A percentile compares a stretch with the other conserved stretches of the same genome.
phyloP scores from a whole-genome alignment of 2,797 vertebrate genomes.

The Meda fulgida region DNA sequence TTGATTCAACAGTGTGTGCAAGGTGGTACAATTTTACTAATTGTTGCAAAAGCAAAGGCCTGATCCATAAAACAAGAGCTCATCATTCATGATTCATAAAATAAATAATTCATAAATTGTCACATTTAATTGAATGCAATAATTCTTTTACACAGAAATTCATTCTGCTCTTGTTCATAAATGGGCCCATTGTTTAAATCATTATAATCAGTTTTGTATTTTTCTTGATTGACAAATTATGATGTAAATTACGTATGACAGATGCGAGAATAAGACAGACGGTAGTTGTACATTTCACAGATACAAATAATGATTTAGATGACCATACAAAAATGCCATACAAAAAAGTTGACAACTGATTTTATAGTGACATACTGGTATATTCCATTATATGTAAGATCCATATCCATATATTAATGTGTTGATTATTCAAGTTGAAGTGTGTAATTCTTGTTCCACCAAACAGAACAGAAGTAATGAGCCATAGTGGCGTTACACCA shows the following conservation, averaged over 20 bases:
- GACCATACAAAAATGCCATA: slow-evolving; percentile 1
- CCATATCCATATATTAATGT: neutral
- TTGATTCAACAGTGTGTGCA: neutral
- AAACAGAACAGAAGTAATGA: neutral
- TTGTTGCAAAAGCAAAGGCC: neutral
- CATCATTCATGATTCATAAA: neutral
- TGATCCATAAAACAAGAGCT: neutral
- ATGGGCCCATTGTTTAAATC: neutral
- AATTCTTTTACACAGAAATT: neutral
- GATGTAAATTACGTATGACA: neutral
- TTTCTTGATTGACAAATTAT: neutral
- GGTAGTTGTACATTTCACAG: slow-evolving; percentile 16
- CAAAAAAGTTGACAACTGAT: neutral
- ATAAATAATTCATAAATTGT: neutral
- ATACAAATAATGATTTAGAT: neutral
- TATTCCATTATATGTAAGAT: neutral
- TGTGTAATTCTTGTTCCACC: neutral
- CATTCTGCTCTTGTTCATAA: neutral
- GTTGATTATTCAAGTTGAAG: neutral
- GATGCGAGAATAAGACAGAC: neutral
- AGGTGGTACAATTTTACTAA: neutral
- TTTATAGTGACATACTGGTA: neutral
- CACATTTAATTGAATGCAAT: neutral
- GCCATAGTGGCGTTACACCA: neutral
- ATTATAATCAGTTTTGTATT: neutral